Evolutionary conservation across 2,113 vertebrate genomes (phyloP).

Genomic region (Rissa tridactyla): DNA sequence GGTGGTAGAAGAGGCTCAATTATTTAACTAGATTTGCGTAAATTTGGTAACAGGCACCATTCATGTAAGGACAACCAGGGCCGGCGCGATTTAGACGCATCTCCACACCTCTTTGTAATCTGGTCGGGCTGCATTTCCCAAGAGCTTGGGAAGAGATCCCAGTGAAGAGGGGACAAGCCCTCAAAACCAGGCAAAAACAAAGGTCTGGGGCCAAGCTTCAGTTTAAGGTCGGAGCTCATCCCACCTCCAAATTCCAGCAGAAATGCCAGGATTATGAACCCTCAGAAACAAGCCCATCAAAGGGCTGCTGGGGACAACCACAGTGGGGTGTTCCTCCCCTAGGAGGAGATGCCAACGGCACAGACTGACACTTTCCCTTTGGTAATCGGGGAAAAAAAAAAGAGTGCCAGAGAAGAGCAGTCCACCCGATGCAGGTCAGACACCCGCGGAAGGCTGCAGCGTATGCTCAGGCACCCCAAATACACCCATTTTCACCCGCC

Average conservation of each 20-base stretch:
- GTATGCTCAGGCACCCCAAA: fast-evolving
- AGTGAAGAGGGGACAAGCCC: not conserved
- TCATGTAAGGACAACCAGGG: not conserved
- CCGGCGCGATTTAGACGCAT: not conserved
- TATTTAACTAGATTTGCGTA: not conserved
- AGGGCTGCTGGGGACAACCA: not conserved
- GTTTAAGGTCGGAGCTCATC: not conserved
- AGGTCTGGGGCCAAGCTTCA: not conserved
- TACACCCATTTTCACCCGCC: fast-evolving
- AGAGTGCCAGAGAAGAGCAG: not conserved
- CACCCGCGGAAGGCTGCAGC: not conserved
- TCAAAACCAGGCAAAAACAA: not conserved
- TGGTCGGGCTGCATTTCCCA: not conserved
- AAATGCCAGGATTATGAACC: not conserved
- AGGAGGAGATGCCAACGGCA: not conserved
- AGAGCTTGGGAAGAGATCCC: not conserved
- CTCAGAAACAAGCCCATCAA: not conserved
- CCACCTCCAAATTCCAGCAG: not conserved
- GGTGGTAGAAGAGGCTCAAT: not conserved
- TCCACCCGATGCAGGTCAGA: fast-evolving
- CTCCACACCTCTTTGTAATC: not conserved
- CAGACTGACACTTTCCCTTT: not conserved
- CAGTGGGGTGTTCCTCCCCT: fast-evolving
- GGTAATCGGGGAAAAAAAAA: not conserved
- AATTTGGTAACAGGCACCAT: not conserved